A percentile compares a stretch with the other conserved stretches of the same genome.
Evolutionary conservation across 2,888 invertebrate species (phyloP).

Genomic region (Pimpla rufipes): DNA sequence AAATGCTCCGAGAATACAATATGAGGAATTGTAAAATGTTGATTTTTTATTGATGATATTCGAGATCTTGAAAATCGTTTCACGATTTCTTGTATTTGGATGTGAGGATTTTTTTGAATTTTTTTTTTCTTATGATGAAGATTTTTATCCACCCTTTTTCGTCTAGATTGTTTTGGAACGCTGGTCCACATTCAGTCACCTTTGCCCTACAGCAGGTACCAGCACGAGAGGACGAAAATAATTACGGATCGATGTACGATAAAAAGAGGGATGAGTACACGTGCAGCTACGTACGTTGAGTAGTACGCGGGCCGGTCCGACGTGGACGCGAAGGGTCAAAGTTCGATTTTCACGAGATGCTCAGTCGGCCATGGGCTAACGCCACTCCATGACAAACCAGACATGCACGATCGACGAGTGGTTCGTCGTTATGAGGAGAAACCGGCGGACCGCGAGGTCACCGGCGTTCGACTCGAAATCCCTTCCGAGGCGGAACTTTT

Average conservation of each 20-base stretch:
- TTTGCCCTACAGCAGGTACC: background rate
- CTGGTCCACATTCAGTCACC: background rate
- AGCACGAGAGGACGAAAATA: slow-evolving; percentile 1
- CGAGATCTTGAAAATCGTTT: too few relatives aligned
- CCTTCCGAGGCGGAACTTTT: too few relatives aligned
- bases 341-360: background rate
- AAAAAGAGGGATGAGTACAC: background rate
- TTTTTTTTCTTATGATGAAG: background rate
- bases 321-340: slow-evolving; percentile 10
- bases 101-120: too few relatives aligned
- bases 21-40: too few relatives aligned
- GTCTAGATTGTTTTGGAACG: background rate
- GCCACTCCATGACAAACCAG: background rate
- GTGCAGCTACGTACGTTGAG: background rate
- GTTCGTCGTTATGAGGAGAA: slow-evolving; percentile 1
- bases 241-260: slow-evolving; percentile 11
- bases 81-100: too few relatives aligned
- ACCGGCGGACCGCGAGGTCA: background rate
- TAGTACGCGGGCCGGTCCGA: background rate
- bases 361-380: background rate
- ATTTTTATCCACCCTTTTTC: background rate
- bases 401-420: background rate
- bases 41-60: too few relatives aligned
- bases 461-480: background rate
- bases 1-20: too few relatives aligned